Conservation (phyloP, 1,140 invertebrate species). For the Drosophila eugracilis region DNA sequence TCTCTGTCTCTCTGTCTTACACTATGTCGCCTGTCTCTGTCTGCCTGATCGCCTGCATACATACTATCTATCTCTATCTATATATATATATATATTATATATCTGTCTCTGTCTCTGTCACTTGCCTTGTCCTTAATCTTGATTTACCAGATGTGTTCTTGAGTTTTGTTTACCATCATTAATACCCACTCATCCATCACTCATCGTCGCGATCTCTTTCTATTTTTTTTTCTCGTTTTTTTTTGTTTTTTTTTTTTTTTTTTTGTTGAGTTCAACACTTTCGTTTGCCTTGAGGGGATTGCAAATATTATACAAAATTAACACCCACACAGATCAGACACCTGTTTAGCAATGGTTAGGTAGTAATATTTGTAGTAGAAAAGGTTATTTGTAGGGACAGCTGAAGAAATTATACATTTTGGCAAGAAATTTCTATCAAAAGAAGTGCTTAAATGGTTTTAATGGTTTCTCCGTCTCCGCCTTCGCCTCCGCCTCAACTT, state of each 20-base stretch:
- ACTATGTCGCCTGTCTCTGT: constrained; percentile 42
- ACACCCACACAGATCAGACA: neutral
- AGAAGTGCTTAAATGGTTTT: too few relatives aligned
- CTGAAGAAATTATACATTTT: too few relatives aligned
- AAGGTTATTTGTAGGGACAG: too few relatives aligned
- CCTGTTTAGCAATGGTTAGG: neutral
- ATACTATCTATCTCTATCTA: constrained; percentile 20
- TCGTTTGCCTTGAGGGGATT: constrained; percentile 17
- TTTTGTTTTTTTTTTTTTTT: constrained; percentile 6
- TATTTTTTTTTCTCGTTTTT: constrained; percentile 12
- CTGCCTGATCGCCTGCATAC: constrained; percentile 32
- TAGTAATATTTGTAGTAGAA: too few relatives aligned
- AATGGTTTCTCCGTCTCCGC: constrained; percentile 6
- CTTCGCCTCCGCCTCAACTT: constrained; percentile 4
- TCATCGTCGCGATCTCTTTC: constrained; percentile 26
- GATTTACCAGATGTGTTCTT: constrained; percentile 54
- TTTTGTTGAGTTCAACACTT: constrained; percentile 18
- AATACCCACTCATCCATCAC: constrained; percentile 34
- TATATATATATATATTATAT: constrained; percentile 5
- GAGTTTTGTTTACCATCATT: constrained; percentile 46
- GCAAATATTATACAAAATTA: neutral
- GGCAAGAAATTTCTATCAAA: too few relatives aligned
- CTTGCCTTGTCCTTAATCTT: constrained; percentile 37
- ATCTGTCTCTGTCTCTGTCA: constrained; percentile 41
- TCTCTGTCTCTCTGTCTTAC: constrained; percentile 35